Evolutionary conservation across 2,888 invertebrate species (phyloP).

Genomic region (Laspeyria flexula): DNA sequence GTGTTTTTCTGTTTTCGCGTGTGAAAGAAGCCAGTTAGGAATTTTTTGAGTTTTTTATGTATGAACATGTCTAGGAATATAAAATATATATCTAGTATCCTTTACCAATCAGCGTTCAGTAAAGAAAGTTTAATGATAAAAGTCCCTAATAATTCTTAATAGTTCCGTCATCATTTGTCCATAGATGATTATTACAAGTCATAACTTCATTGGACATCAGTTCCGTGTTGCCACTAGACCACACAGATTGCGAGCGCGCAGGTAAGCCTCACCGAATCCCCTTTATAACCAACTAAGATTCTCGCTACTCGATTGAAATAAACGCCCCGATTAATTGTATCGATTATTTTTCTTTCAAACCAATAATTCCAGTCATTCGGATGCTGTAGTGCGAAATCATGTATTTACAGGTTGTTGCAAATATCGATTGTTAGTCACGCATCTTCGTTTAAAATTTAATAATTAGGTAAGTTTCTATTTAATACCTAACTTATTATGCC

Average conservation of each 20-base stretch:
- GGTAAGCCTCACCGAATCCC: slow-evolving; percentile 50
- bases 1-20: no score
- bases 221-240: slow-evolving; percentile 54
- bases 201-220: slow-evolving; percentile 36
- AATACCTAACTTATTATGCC: no score
- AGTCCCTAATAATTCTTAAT: no score
- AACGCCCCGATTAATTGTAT: slow-evolving; percentile 36
- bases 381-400: neutral
- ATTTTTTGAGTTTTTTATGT: no score
- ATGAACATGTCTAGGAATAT: no score
- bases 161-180: slow-evolving; percentile 13
- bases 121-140: no score
- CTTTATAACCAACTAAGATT: slow-evolving; percentile 26
- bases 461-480: neutral
- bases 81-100: no score
- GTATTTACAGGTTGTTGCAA: no score
- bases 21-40: no score
- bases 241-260: slow-evolving; percentile 63
- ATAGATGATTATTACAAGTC: slow-evolving; percentile 23
- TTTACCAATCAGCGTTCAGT: no score
- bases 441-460: neutral
- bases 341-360: slow-evolving; percentile 25
- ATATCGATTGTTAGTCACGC: neutral
- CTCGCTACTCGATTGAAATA: slow-evolving; percentile 27
- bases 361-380: neutral